Evolutionary conservation across 2,113 vertebrate genomes (phyloP).

Genomic region (Salvelinus sp.): DNA sequence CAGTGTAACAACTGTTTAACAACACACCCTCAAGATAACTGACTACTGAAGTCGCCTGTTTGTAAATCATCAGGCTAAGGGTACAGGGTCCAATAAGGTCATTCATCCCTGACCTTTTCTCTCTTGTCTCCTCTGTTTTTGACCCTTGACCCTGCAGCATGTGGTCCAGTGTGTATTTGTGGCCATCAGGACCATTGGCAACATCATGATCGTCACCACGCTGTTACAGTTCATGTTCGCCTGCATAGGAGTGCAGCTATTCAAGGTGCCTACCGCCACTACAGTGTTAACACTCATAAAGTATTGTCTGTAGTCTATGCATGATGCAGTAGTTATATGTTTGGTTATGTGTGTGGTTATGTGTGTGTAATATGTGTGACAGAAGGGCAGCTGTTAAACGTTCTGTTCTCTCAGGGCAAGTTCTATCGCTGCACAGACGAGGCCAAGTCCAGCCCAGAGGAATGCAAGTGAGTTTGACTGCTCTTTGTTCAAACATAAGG

Average conservation of each 20-base stretch:
- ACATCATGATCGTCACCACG: constrained; percentile 99
- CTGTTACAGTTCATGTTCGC: constrained; percentile 98
- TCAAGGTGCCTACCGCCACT: constrained; percentile 80
- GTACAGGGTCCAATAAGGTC: too few relatives aligned
- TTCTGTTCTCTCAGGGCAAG: constrained; percentile 80
- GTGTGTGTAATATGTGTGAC: background rate
- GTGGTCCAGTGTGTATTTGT: constrained; percentile 98
- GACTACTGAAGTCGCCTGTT: background rate
- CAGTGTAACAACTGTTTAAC: background rate
- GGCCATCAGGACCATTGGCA: constrained; percentile 96
- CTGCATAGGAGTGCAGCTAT: constrained; percentile 96
- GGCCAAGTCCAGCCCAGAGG: constrained; percentile 90
- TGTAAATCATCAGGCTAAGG: background rate
- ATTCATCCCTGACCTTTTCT: background rate
- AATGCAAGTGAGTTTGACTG: constrained; percentile 84
- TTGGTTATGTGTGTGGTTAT: background rate
- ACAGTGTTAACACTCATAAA: background rate
- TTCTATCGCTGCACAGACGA: constrained; percentile 97
- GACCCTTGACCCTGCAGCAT: constrained; percentile 78
- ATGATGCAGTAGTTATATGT: background rate
- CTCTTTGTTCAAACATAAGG: too few relatives aligned
- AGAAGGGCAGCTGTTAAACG: too few relatives aligned
- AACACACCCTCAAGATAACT: background rate
- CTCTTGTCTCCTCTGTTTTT: background rate
- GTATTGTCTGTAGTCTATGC: background rate